Evolutionary conservation across 2,797 vertebrate genomes (phyloP).

Genomic region (Notamacropus eugenii): DNA sequence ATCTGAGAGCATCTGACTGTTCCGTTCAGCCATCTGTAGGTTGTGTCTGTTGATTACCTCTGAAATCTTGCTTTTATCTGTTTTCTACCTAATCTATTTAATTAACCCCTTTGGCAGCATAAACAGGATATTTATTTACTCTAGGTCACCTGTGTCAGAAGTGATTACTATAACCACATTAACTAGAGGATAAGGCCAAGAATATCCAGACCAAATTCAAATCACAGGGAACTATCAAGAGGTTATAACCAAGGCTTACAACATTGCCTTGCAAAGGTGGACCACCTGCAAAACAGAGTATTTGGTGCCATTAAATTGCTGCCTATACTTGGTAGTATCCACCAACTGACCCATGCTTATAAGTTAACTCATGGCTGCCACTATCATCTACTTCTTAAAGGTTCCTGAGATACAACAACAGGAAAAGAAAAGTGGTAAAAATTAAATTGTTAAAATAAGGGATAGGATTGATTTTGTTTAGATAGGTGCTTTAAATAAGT

Average conservation of each 20-base stretch:
- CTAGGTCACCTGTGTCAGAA: background rate
- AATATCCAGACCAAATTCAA: slow-evolving; percentile 35
- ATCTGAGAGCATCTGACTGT: background rate
- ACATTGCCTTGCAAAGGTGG: background rate
- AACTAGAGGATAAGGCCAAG: slow-evolving; percentile 27
- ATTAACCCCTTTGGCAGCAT: slow-evolving; percentile 10
- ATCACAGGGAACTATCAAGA: slow-evolving; percentile 3
- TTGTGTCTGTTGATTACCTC: slow-evolving; percentile 11
- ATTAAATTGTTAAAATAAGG: background rate
- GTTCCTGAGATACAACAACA: background rate
- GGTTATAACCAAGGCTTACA: background rate
- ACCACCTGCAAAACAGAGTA: background rate
- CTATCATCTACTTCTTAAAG: background rate
- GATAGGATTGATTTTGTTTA: background rate
- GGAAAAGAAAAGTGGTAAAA: background rate
- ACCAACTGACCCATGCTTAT: background rate
- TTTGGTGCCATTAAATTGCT: slow-evolving; percentile 34
- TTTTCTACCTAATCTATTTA: slow-evolving; percentile 41
- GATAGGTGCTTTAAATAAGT: background rate
- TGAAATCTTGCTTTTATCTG: background rate
- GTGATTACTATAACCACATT: slow-evolving; percentile 23
- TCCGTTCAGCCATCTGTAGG: slow-evolving; percentile 36
- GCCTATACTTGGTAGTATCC: background rate
- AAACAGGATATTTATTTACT: slow-evolving; percentile 25
- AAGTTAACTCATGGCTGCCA: background rate